phyloP scores from a whole-genome alignment of 2,888 invertebrate genomes.

The Zele albiditarsus region DNA sequence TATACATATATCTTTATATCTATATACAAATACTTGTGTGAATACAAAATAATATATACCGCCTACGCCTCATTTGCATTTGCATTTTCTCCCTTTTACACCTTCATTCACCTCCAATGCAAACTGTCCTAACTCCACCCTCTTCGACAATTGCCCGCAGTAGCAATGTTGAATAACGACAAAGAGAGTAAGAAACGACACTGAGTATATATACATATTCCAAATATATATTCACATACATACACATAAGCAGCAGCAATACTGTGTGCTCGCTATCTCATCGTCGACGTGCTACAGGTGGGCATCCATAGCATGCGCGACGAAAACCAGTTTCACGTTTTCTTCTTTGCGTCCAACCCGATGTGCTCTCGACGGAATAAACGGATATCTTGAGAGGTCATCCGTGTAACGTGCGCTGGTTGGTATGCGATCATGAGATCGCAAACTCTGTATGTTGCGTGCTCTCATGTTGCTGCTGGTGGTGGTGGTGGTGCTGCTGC shows the following conservation, averaged over 20 bases:
- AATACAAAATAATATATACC: conserved; percentile 6
- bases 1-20: background rate
- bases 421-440: conserved; percentile 33
- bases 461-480: background rate
- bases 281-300: conserved; percentile 54
- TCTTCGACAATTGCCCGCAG: conserved; percentile 26
- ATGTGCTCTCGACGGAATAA: conserved; percentile 40
- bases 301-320: conserved; percentile 47
- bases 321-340: conserved; percentile 53
- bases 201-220: conserved; percentile 11
- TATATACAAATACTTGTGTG: background rate
- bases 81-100: background rate
- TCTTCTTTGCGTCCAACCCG: conserved; percentile 40
- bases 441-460: conserved; percentile 31
- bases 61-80: background rate
- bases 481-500: background rate
- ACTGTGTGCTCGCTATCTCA: conserved; percentile 32
- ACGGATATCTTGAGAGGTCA: conserved; percentile 53
- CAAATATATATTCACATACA: background rate
- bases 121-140: conserved; percentile 22
- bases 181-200: conserved; percentile 19
- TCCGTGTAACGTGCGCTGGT: conserved; percentile 40
- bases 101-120: background rate
- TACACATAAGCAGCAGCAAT: background rate
- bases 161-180: background rate